Evolutionary conservation across 2,113 vertebrate species (phyloP).

Genomic region (Scatophagus argus): DNA sequence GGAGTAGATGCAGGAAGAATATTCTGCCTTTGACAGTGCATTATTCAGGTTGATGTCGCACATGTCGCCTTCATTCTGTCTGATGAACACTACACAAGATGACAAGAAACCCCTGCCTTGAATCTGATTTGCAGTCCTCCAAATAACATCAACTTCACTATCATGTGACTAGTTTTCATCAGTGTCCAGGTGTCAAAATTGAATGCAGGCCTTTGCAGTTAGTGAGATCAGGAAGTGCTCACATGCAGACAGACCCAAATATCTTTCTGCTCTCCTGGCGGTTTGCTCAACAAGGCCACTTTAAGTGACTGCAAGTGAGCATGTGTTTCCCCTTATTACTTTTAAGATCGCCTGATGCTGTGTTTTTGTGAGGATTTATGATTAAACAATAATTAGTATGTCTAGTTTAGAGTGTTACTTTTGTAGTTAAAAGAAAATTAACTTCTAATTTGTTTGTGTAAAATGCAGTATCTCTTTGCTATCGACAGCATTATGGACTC

Average conservation of each 20-base stretch:
- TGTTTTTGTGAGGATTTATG: too few species aligned
- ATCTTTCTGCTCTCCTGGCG: not conserved
- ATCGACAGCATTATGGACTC: not conserved
- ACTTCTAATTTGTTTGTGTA: not conserved
- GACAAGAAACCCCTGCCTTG: constrained; percentile 6
- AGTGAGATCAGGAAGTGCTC: not conserved
- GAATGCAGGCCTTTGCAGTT: not conserved
- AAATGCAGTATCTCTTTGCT: not conserved
- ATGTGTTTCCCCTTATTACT: not conserved
- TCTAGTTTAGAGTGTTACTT: too few species aligned
- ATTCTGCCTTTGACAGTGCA: not conserved
- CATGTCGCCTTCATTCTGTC: constrained; percentile 10
- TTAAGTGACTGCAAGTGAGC: not conserved
- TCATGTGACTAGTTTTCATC: constrained; percentile 30
- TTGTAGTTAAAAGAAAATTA: too few species aligned
- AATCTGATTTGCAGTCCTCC: not conserved
- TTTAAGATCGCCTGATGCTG: too few species aligned
- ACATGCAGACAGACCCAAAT: not conserved
- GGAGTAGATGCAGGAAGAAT: constrained; percentile 9
- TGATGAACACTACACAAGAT: not conserved
- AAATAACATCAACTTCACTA: not conserved
- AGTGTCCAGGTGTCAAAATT: constrained; percentile 21
- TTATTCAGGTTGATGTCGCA: constrained; percentile 31
- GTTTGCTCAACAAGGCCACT: not conserved
- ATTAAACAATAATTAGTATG: too few species aligned